A percentile compares a stretch with the other conserved stretches of the same genome.
phyloP scores from a whole-genome alignment of 2,888 invertebrate species.

The Branchellion lobata region DNA sequence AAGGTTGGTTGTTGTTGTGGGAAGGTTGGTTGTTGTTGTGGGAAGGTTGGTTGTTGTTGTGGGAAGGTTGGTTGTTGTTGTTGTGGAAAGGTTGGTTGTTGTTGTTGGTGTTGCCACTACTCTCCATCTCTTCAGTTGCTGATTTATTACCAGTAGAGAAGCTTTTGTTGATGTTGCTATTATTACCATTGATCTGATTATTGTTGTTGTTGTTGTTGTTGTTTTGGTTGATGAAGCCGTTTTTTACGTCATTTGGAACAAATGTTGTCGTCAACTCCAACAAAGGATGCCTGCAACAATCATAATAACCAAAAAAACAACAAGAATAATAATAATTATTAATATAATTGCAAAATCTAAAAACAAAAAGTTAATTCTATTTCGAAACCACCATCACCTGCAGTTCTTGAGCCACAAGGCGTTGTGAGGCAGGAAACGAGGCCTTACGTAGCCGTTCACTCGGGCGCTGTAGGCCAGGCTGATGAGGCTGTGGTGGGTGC shows the following conservation, averaged over 20 bases:
- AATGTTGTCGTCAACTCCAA: background rate
- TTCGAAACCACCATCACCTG: constrained; percentile 56
- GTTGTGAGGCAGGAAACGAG: constrained; percentile 66
- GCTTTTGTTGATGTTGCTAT: no score
- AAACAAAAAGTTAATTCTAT: background rate
- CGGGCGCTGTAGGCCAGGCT: constrained; percentile 62
- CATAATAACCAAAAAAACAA: background rate
- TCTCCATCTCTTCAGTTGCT: no score
- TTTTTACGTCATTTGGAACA: background rate
- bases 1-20: background rate
- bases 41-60: background rate
- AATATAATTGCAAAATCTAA: background rate
- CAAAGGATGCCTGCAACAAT: constrained; percentile 16
- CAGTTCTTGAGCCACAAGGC: constrained; percentile 71
- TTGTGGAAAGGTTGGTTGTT: background rate
- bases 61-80: background rate
- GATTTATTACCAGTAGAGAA: no score
- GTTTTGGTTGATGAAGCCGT: background rate
- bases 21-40: background rate
- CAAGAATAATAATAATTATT: background rate
- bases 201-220: background rate
- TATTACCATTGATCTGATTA: no score
- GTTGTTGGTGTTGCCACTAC: no score
- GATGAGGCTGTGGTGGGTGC: constrained; percentile 50
- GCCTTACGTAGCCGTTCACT: constrained; percentile 70